Evolutionary conservation across 2,888 invertebrate species (phyloP), one percentile per base, ranked within the genome.

Genomic region (Bedellia somnulentella): DNA sequence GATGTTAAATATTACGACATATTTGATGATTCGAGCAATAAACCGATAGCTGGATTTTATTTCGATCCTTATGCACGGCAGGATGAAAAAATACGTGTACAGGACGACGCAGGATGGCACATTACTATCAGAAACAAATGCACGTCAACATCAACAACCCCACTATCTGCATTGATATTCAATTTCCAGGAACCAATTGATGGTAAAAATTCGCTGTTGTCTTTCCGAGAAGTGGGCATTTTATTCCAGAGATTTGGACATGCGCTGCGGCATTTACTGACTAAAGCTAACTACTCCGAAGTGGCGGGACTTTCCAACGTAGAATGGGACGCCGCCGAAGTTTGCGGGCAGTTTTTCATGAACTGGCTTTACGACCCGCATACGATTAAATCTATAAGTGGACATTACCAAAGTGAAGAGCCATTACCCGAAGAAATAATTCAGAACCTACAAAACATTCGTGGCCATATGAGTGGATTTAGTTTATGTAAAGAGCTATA

Each of bases 261-360:
- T 41, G 81, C 87, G 0, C 67, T 98, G 25, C 92, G 96, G 42
- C 89, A 93, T 62, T 61, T 96, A 38, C 67, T 97, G 17, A 90
- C 93, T 0, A 85, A 81, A 47, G 85, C 87, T 0, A 85, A 86
- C 10, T 92, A 90, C 57, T 81, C 87, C 1, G 93, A 94, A 55
- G 81, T 93, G 0, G 83, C 93, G 2, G 95, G 95, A 1, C 64
- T 89, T 13, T 86, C 86, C 0, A 91, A 90, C 54, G 81, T 96
- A 1, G 97, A 97, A 70, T 94, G 93, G 93, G 98, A 98, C 60
- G 89, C 92, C 1, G 86, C 89, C 0, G 87, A 89, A 50, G 82
- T 93, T 1, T 86, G 88, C 36, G 86, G 90, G 1, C 80, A 89
- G 44, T 89, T 97, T 31, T 81, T 97, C 81, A 78, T 81, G 1